Conservation (phyloP, 2,888 invertebrate genomes). For the Thymelicus lineola region DNA sequence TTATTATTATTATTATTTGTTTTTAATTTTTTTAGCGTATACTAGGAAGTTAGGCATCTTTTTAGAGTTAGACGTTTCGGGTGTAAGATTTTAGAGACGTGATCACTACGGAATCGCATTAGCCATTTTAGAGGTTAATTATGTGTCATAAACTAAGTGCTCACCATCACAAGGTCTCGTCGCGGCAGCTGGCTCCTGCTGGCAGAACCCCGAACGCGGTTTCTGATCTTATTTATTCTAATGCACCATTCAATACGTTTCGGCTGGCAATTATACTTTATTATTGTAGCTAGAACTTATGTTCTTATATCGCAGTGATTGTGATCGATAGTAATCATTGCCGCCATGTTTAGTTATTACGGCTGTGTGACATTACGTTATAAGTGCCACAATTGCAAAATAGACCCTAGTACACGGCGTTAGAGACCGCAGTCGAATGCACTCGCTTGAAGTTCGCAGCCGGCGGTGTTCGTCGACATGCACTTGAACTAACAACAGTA, state of each 20-base stretch:
- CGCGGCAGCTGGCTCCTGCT: conserved; percentile 25
- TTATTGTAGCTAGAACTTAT: not conserved
- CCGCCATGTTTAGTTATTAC: conserved; percentile 13
- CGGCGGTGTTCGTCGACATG: conserved; percentile 11
- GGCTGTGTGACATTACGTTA: conserved; percentile 18
- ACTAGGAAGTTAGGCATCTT: conserved; percentile 61
- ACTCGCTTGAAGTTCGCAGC: not conserved
- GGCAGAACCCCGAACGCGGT: not conserved
- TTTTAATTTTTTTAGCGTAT: conserved; percentile 60
- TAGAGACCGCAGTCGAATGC: conserved; percentile 4
- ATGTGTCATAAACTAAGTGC: conserved; percentile 57
- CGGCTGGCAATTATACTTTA: conserved; percentile 12
- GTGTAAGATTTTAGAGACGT: conserved; percentile 58
- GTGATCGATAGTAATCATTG: not conserved
- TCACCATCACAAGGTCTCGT: conserved; percentile 53
- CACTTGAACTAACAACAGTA: conserved; percentile 6
- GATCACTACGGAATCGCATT: conserved; percentile 56
- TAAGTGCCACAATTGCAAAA: conserved; percentile 2
- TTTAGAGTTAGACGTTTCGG: conserved; percentile 66
- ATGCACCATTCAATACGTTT: conserved; percentile 7
- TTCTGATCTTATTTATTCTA: conserved; percentile 33
- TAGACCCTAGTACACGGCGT: not conserved
- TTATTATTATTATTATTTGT: conserved; percentile 74
- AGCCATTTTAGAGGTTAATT: conserved; percentile 71
- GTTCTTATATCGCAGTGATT: conserved; percentile 5